phyloP scores from a whole-genome alignment of 2,113 vertebrate genomes.

The Epinephelus moara region DNA sequence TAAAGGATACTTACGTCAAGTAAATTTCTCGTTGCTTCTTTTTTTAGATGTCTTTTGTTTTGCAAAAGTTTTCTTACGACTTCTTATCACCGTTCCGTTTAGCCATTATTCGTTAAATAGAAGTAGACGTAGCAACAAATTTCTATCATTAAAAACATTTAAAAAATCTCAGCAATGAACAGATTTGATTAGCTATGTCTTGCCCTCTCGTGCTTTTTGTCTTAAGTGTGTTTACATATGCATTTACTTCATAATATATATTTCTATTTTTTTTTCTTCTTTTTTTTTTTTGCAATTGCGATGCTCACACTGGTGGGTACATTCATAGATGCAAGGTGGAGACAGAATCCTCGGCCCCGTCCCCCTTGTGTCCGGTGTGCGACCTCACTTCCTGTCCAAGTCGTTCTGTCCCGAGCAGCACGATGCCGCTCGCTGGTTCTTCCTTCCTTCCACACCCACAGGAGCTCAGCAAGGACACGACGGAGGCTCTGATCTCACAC shows the following conservation, averaged over 20 bases:
- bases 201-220: conserved; percentile 62
- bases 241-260: conserved; percentile 65
- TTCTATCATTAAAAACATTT: conserved; percentile 80
- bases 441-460: conserved; percentile 12
- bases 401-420: not conserved
- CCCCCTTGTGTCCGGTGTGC: conserved; percentile 37
- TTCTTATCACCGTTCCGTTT: conserved; percentile 59
- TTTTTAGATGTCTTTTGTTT: conserved; percentile 45
- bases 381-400: conserved; percentile 39
- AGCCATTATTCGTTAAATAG: conserved; percentile 67
- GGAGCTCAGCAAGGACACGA: conserved; percentile 46
- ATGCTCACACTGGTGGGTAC: conserved; percentile 80
- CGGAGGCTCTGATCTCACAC: conserved; percentile 53
- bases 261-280: conserved; percentile 16
- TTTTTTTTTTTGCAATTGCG: conserved; percentile 57
- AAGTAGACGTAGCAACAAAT: conserved; percentile 77
- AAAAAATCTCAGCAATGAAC: conserved; percentile 80
- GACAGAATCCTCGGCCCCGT: conserved; percentile 62
- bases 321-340: conserved; percentile 80
- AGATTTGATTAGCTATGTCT: conserved; percentile 69
- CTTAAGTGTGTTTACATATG: conserved; percentile 69
- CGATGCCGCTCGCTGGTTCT: not conserved
- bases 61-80: conserved; percentile 54
- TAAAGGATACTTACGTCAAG: conserved; percentile 70
- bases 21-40: conserved; percentile 61